phyloP scores from a whole-genome alignment of 2,888 invertebrate species.

The Cinara cedri region DNA sequence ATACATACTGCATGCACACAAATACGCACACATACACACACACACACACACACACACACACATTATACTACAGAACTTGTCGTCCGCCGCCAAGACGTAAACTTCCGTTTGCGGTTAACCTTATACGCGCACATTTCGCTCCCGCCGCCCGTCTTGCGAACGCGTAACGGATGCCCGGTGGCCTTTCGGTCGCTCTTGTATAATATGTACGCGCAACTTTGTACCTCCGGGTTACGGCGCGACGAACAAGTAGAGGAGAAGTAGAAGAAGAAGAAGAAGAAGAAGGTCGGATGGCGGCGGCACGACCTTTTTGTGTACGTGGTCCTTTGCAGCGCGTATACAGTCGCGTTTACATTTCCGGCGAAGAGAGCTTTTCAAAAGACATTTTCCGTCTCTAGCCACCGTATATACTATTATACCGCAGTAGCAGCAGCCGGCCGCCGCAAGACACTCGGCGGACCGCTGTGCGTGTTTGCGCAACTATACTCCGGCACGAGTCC shows the following conservation, averaged over 20 bases:
- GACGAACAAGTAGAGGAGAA: not conserved
- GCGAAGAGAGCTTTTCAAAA: slow-evolving; percentile 46
- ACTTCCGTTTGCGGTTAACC: slow-evolving; percentile 57
- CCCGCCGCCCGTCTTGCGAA: slow-evolving; percentile 25
- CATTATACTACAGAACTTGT: slow-evolving; percentile 45
- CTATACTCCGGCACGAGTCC: not conserved
- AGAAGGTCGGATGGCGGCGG: slow-evolving; percentile 19
- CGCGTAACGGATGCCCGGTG: slow-evolving; percentile 55
- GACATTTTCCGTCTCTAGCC: slow-evolving; percentile 35
- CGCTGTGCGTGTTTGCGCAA: not conserved
- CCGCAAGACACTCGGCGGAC: not conserved
- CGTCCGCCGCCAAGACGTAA: slow-evolving; percentile 56
- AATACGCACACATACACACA: not conserved
- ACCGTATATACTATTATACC: not conserved
- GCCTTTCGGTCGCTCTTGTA: slow-evolving; percentile 41
- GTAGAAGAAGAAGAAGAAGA: slow-evolving; percentile 8
- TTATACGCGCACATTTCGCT: slow-evolving; percentile 35
- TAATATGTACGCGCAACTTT: slow-evolving; percentile 28
- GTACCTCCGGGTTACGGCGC: slow-evolving; percentile 49
- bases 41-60: not conserved
- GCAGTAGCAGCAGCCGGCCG: too few relatives aligned
- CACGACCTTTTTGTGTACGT: slow-evolving; percentile 53
- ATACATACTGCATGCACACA: too few relatives aligned
- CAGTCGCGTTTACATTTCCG: slow-evolving; percentile 37
- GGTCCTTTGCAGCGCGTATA: slow-evolving; percentile 13